Evolutionary conservation across 2,888 invertebrate species (phyloP).

Genomic region (Frankliniella intonsa): DNA sequence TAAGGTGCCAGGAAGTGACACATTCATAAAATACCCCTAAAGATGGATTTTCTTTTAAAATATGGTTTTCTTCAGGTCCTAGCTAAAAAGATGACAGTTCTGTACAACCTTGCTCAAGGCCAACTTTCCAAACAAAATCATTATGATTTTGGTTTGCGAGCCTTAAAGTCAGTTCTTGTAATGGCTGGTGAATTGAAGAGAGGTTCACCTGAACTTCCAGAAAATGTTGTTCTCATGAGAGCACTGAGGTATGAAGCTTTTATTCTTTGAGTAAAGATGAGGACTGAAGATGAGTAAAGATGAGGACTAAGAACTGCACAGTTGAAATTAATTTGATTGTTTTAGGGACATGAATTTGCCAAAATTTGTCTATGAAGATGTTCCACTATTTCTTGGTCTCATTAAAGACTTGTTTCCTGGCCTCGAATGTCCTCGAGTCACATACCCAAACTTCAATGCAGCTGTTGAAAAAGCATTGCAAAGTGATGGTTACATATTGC

Average conservation of each 20-base stretch:
- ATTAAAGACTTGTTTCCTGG: conserved; percentile 88
- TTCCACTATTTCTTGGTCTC: conserved; percentile 80
- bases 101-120: conserved; percentile 80
- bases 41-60: not conserved
- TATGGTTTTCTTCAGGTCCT: conserved; percentile 51
- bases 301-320: no score
- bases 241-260: conserved; percentile 57
- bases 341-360: conserved; percentile 86
- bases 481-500: conserved; percentile 63
- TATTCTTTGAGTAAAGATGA: no score
- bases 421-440: conserved; percentile 79
- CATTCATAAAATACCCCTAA: no score
- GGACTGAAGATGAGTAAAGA: no score
- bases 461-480: conserved; percentile 66
- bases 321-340: not conserved
- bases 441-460: conserved; percentile 79
- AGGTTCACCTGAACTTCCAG: conserved; percentile 70
- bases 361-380: conserved; percentile 88
- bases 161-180: conserved; percentile 82
- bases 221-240: conserved; percentile 84
- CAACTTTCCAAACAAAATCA: conserved; percentile 90
- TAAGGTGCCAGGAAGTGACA: conserved; percentile 54
- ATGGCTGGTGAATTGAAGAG: conserved; percentile 87
- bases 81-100: conserved; percentile 90
- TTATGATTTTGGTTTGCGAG: conserved; percentile 89